Evolutionary conservation across 2,797 vertebrate species (phyloP).

Genomic region (Chaunax sp.): DNA sequence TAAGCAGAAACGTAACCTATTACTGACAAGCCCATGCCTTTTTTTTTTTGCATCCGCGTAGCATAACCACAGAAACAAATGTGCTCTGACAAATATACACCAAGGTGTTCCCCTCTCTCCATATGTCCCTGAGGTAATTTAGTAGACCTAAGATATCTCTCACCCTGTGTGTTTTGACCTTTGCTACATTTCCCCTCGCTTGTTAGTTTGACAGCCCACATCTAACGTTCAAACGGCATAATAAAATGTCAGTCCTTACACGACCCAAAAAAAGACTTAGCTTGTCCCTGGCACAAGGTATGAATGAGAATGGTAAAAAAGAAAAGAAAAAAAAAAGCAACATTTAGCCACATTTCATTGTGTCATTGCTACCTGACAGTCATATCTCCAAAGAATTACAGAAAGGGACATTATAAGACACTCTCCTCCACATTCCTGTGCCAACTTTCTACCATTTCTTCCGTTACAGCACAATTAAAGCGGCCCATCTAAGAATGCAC

Average conservation of each 20-base stretch:
- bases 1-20: constrained; percentile 56
- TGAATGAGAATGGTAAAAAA: constrained; percentile 10
- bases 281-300: constrained; percentile 23
- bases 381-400: constrained; percentile 44
- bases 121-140: constrained; percentile 58
- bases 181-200: constrained; percentile 62
- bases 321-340: constrained; percentile 13
- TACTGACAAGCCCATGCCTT: constrained; percentile 3
- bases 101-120: constrained; percentile 27
- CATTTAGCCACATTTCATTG: constrained; percentile 49
- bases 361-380: constrained; percentile 43
- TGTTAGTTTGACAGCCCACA: constrained; percentile 61
- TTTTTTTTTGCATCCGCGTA: constrained; percentile 16
- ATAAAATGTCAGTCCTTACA: constrained; percentile 28
- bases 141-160: constrained; percentile 48
- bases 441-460: too few species aligned
- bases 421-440: constrained; percentile 4
- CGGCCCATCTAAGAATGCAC: constrained; percentile 56
- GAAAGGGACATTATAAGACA: constrained; percentile 22
- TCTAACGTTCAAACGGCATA: constrained; percentile 38
- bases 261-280: constrained; percentile 27
- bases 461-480: constrained; percentile 51
- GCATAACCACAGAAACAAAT: constrained; percentile 37
- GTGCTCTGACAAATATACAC: constrained; percentile 22
- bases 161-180: constrained; percentile 44